phyloP scores from a whole-genome alignment of 2,888 invertebrate genomes.

The Bembecia ichneumoniformis region DNA sequence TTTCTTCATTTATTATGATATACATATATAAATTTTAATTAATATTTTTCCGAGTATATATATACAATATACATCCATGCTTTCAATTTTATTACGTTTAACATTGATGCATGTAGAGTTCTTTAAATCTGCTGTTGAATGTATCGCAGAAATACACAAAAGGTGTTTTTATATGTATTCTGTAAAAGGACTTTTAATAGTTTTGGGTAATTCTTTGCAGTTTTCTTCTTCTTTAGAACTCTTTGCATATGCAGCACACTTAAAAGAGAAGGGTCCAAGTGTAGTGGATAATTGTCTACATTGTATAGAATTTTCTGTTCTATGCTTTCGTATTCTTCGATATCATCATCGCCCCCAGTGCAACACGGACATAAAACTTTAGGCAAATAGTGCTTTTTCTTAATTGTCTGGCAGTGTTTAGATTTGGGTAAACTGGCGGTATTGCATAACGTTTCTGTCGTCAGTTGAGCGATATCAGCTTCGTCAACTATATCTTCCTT shows the following conservation, averaged over 20 bases:
- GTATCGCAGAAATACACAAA: neutral
- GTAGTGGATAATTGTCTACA: slow-evolving; percentile 18
- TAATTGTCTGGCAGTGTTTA: slow-evolving; percentile 4
- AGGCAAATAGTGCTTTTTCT: slow-evolving; percentile 21
- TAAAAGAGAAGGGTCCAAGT: slow-evolving; percentile 42
- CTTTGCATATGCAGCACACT: slow-evolving; percentile 39
- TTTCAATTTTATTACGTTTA: no score
- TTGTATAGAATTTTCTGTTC: slow-evolving; percentile 26
- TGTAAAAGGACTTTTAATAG: slow-evolving; percentile 26
- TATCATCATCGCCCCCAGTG: slow-evolving; percentile 30
- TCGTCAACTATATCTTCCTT: neutral
- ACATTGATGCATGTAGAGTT: no score
- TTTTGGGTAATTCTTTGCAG: slow-evolving; percentile 25
- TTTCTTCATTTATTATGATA: no score
- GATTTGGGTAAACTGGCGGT: neutral
- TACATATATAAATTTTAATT: no score
- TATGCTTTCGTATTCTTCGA: slow-evolving; percentile 42
- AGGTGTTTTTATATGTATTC: slow-evolving; percentile 36
- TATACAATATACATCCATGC: no score
- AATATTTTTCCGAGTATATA: no score
- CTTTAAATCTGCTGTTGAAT: no score
- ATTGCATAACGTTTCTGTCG: neutral
- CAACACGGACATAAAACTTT: slow-evolving; percentile 47
- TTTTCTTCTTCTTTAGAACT: slow-evolving; percentile 21
- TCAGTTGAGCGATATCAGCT: neutral